Percentiles rank a stretch among this genome's conserved stretches.
Evolutionary conservation across 2,888 invertebrate genomes (phyloP).

Genomic region (Chrysotoxum bicinctum): DNA sequence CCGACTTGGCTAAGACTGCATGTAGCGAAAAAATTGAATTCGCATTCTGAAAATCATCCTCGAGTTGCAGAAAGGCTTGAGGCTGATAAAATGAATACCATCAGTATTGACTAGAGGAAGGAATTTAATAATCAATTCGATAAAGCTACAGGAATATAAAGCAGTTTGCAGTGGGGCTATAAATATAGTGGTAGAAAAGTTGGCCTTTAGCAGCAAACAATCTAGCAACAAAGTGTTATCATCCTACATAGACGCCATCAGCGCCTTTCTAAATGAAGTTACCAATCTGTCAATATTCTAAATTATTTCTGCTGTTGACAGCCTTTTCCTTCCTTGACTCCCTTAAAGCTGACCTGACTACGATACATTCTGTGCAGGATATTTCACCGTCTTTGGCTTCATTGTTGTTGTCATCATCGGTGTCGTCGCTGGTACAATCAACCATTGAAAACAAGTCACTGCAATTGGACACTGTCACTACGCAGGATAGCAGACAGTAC

Average conservation of each 20-base stretch:
- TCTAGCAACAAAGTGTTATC: slow-evolving; percentile 56
- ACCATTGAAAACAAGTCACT: slow-evolving; percentile 46
- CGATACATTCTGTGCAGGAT: slow-evolving; percentile 55
- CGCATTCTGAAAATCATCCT: slow-evolving; percentile 57
- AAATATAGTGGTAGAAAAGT: slow-evolving; percentile 13
- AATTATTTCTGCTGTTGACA: slow-evolving; percentile 82
- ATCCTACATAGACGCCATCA: slow-evolving; percentile 47
- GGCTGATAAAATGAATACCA: slow-evolving; percentile 47
- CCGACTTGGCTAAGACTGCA: slow-evolving; percentile 34
- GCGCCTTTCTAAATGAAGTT: slow-evolving; percentile 80
- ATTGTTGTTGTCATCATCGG: slow-evolving; percentile 34
- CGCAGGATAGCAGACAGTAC: slow-evolving; percentile 39
- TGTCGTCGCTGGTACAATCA: slow-evolving; percentile 13
- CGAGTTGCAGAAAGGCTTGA: slow-evolving; percentile 46
- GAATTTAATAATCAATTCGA: slow-evolving; percentile 43
- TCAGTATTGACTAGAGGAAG: slow-evolving; percentile 37
- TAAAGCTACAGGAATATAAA: not conserved
- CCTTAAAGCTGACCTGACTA: slow-evolving; percentile 74
- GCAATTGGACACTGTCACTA: slow-evolving; percentile 50
- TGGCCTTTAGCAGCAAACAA: slow-evolving; percentile 15
- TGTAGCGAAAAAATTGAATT: slow-evolving; percentile 46
- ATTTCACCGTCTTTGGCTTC: slow-evolving; percentile 48
- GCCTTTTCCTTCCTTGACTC: slow-evolving; percentile 80
- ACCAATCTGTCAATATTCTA: slow-evolving; percentile 81
- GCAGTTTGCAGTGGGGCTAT: slow-evolving; percentile 7